A percentile compares a stretch with the other conserved stretches of the same genome.
These are phyloP conservation scores for Laupala kohalensis DNA, from an alignment of 1,140 invertebrate species.

Conservation along the genomic window DNA sequence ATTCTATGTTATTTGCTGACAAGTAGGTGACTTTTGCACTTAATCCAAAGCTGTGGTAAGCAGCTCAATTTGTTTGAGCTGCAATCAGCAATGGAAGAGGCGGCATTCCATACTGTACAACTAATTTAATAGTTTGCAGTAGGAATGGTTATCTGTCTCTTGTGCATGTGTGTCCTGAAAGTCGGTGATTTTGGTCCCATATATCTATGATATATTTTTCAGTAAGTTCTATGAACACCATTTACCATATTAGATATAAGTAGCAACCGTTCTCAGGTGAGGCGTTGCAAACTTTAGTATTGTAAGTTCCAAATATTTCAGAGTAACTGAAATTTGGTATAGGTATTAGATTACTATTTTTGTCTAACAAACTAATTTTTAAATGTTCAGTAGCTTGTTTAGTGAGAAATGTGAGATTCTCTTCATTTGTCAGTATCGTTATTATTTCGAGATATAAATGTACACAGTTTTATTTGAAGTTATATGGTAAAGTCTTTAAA, in stretches of 20 bases:
- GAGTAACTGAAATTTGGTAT: background rate
- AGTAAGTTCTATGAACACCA: constrained; percentile 83
- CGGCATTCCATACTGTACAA: background rate
- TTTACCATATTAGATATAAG: background rate
- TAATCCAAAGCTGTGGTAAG: background rate
- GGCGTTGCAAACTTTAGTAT: background rate
- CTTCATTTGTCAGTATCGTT: too few species aligned
- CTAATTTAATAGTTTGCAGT: background rate
- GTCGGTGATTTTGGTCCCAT: constrained; percentile 64
- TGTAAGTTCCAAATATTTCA: background rate
- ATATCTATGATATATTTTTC: constrained; percentile 91
- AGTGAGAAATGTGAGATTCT: too few species aligned
- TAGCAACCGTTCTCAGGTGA: background rate
- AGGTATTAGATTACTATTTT: background rate
- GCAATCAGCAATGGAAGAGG: background rate
- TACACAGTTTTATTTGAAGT: too few species aligned
- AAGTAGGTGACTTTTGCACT: constrained; percentile 1
- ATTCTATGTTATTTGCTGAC: constrained; percentile 7
- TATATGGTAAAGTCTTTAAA: too few species aligned
- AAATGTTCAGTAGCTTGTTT: too few species aligned
- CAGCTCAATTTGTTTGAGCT: background rate
- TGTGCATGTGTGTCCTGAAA: constrained; percentile 19
- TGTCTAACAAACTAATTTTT: background rate
- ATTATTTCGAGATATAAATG: too few species aligned
- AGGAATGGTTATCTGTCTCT: background rate